Base-by-base conservation (phyloP, 2,797 vertebrate genomes). In the Onychomys arenicola region DNA sequence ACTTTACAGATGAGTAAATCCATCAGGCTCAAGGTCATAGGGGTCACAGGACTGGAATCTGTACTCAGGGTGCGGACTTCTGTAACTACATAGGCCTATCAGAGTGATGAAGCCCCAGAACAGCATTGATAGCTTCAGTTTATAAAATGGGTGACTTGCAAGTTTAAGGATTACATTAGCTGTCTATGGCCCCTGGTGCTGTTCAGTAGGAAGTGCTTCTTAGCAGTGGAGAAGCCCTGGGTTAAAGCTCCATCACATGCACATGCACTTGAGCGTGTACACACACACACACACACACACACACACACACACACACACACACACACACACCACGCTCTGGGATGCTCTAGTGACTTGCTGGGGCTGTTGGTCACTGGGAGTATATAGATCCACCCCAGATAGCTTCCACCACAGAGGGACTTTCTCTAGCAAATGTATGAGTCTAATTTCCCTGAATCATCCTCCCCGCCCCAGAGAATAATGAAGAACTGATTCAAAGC, bases 211-310 rank as follows among this genome's bases (percentile, higher is more conserved):
- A n/a, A 71, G 29, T 43, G 4, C 21, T 80, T 52, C 55, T 19
- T 65, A 37, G 17, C 57, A 34, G 9, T 27, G 7, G 65, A 29
- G 46, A 63, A 78, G 19, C n/a, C 37, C 43, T 52, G 34, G 16
- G 32, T 52, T 89, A 9, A 32, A 34, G 25, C 46, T n/a, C 65
- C 14, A 29, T 29, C 29, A 77, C 14, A 77, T 0, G 4, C 7
- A 40, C 2, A 63, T 3, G 32, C 37, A 80, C 25, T 19, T 46
- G 9, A 4, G 1, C 3, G 0, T 9, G 3, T 19, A 16, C 11
- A 40, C 34, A 57, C 5, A n/a, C n/a, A 27, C 1, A 40, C 52
- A 59, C 1, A 16, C 8, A 9, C 5, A 17, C 8, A 12, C 17
- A 61, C 13, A 23, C 19, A 13, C 19, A 34, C 6, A 49, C 17